A percentile compares a stretch with the other conserved stretches of the same genome.
Evolutionary conservation across 2,113 vertebrate species (phyloP).

Genomic region (Phocoena sinus): DNA sequence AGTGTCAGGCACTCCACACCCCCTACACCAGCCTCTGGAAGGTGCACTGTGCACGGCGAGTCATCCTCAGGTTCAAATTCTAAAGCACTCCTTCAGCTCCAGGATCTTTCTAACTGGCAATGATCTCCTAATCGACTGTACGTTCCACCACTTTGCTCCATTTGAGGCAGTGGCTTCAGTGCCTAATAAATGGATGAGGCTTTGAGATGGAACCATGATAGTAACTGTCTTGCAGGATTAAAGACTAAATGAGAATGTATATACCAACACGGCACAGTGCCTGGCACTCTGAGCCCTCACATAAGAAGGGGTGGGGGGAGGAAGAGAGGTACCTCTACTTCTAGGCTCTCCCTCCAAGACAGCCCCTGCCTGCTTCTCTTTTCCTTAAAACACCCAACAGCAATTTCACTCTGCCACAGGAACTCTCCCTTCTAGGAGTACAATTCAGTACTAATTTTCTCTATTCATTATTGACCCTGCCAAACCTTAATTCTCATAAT

Average conservation of each 20-base stretch:
- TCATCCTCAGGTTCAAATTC: not conserved
- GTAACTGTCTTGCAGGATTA: not conserved
- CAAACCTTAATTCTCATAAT: not conserved
- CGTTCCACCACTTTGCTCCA: not conserved
- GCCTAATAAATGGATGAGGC: not conserved
- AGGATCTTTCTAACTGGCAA: not conserved
- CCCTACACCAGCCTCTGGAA: not conserved
- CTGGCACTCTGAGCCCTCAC: not conserved
- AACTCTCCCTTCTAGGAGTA: not conserved
- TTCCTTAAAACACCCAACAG: not conserved
- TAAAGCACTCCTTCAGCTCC: not conserved
- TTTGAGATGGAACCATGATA: not conserved
- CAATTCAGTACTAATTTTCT: not conserved
- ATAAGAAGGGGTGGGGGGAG: not conserved
- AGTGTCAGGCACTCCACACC: accelerated
- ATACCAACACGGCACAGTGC: accelerated
- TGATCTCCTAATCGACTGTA: not conserved
- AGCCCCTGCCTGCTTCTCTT: not conserved
- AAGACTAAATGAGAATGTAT: not conserved
- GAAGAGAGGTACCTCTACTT: not conserved
- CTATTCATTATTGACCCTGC: not conserved
- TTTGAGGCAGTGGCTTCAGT: not conserved
- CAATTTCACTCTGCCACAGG: not conserved
- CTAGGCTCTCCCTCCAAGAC: not conserved
- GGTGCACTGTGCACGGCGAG: accelerated